Conservation (phyloP, 2,797 vertebrate species). For the Sparus aurata region DNA sequence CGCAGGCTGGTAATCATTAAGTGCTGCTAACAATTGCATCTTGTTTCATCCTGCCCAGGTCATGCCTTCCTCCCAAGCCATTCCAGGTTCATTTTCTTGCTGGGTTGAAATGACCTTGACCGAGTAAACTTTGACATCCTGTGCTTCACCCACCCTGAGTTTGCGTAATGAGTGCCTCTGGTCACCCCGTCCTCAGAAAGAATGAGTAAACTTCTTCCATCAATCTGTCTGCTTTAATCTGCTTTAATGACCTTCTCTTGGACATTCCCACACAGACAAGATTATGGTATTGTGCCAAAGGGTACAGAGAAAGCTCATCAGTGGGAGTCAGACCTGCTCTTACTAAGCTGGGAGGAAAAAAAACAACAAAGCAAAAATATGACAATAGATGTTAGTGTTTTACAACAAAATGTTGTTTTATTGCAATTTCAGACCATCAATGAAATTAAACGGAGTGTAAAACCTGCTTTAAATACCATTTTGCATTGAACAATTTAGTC, state of each 20-base stretch:
- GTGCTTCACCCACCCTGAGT: slow-evolving; percentile 30
- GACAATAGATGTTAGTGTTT: no score
- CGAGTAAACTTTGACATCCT: slow-evolving; percentile 46
- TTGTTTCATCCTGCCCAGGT: slow-evolving; percentile 35
- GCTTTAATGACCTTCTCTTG: slow-evolving; percentile 61
- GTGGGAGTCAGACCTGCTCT: slow-evolving; percentile 13
- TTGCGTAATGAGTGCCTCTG: slow-evolving; percentile 46
- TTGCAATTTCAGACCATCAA: background rate
- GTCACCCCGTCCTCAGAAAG: slow-evolving; percentile 54
- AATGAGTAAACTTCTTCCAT: slow-evolving; percentile 66
- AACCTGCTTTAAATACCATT: background rate
- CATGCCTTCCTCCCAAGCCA: slow-evolving; percentile 14
- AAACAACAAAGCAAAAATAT: no score
- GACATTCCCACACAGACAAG: slow-evolving; percentile 54
- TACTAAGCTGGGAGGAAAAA: background rate
- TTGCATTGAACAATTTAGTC: background rate
- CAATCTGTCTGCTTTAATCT: slow-evolving; percentile 62
- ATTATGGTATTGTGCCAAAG: slow-evolving; percentile 52
- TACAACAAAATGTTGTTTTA: background rate
- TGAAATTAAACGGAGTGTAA: no score
- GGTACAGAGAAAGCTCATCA: slow-evolving; percentile 19
- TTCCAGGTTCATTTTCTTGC: slow-evolving; percentile 25
- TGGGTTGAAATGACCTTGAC: slow-evolving; percentile 53
- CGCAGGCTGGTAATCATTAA: slow-evolving; percentile 36
- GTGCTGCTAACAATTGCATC: slow-evolving; percentile 23